phyloP scores from a whole-genome alignment of 2,888 invertebrate genomes.

The Drosophila picticornis region DNA sequence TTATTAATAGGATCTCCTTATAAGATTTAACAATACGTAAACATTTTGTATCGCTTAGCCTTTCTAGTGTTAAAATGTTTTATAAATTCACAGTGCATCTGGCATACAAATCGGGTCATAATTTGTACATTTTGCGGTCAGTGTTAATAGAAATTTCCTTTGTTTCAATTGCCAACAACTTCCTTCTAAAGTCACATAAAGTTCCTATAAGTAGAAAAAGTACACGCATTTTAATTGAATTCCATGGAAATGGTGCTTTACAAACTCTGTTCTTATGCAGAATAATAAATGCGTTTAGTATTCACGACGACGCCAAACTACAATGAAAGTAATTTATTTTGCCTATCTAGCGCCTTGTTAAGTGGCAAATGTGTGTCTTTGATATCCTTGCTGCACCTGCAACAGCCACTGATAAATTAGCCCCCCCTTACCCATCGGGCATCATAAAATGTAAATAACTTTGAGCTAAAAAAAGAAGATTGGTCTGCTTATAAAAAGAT shows the following conservation, averaged over 20 bases:
- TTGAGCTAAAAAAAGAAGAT: slow-evolving; percentile 11
- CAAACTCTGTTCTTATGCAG: slow-evolving; percentile 18
- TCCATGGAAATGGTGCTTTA: slow-evolving; percentile 37
- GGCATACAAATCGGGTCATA: slow-evolving; percentile 58
- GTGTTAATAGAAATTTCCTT: slow-evolving; percentile 37
- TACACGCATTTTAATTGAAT: slow-evolving; percentile 25
- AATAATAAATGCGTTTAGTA: slow-evolving; percentile 6
- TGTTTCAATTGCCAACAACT: slow-evolving; percentile 51
- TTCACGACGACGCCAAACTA: neutral
- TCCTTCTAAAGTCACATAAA: slow-evolving; percentile 43
- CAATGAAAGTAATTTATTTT: slow-evolving; percentile 25
- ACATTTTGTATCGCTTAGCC: neutral
- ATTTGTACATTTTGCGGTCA: slow-evolving; percentile 20
- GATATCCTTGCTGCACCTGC: slow-evolving; percentile 29
- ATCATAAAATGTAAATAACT: slow-evolving; percentile 1
- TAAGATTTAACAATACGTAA: neutral
- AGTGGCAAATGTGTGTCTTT: neutral
- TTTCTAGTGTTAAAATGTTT: slow-evolving; percentile 53
- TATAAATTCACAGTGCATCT: slow-evolving; percentile 12
- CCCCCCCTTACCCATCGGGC: neutral
- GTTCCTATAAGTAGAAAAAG: slow-evolving; percentile 20
- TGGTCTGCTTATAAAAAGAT: slow-evolving; percentile 16
- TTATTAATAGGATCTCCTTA: neutral
- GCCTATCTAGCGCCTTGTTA: slow-evolving; percentile 28
- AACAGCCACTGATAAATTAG: slow-evolving; percentile 1